Percentiles rank a stretch among this genome's conserved stretches.
These are phyloP conservation scores for Dromiciops gliroides DNA, from an alignment of 2,113 vertebrate species.

Conservation along the genomic window DNA sequence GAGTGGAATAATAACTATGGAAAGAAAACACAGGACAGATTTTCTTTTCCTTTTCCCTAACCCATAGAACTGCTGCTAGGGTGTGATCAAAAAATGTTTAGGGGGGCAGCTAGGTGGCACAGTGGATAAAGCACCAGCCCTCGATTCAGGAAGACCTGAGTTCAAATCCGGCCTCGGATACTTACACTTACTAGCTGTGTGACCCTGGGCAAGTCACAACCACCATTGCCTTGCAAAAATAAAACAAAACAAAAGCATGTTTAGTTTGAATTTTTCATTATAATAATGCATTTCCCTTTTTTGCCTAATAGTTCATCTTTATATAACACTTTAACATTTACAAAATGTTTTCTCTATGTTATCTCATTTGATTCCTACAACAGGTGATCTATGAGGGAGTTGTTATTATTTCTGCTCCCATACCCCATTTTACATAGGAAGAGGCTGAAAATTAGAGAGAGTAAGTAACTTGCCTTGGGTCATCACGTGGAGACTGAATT, in stretches of 20 bases:
- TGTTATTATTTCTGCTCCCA: background rate
- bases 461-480: background rate
- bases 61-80: background rate
- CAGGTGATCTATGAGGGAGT: background rate
- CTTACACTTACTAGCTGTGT: no score
- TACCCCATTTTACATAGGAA: background rate
- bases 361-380: background rate
- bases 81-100: background rate
- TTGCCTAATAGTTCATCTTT: background rate
- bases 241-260: no score
- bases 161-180: no score
- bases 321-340: background rate
- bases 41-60: background rate
- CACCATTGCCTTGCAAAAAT: no score
- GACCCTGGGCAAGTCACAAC: no score
- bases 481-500: background rate
- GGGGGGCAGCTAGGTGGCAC: no score
- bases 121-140: no score
- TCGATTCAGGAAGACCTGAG: no score
- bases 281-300: background rate
- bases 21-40: background rate
- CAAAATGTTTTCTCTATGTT: background rate
- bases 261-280: background rate
- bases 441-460: background rate
- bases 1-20: background rate